Evolutionary conservation across 30 jellyfish, hydroid and myxozoan genomes (phyloP), one percentile per base, ranked within the genome.

Genomic region (Nemopilema nomurai): DNA sequence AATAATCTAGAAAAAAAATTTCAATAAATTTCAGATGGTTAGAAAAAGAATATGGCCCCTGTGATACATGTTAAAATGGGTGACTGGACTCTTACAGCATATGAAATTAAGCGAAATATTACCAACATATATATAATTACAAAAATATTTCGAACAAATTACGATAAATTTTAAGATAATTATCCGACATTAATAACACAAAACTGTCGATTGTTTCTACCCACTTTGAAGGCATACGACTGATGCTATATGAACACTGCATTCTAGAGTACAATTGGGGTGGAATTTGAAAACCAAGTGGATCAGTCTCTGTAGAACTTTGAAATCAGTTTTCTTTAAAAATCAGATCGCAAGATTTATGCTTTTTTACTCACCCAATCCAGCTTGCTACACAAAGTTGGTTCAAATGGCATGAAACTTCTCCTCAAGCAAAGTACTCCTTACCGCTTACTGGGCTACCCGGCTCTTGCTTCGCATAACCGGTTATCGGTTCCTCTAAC

Each of bases 401-500:
- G 6, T 41, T 41, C 13, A 41, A 3, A 13, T 41, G 57, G 57
- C 13, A 3, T 41, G 13, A 41, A 28, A 69, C 63, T 16, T 13
- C 57, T 20, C 6, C 25, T 71, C 70, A 85, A 9, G 94, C 94
- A 49, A 85, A 85, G 28, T 85, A 85, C 53, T 85, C 94, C 63
- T 85, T 85, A 16, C 83, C 94, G 25, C 94, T 85, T 18, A 73
- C 79, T 0, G 94, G 94, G 52, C 94, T 85, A 31, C 89, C 89
- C 16, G 94, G 94, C 67, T 85, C 94, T 57, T 85, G 88, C 51
- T 76, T 85, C 0, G 80, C 41, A 52, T 85, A 85, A 23, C 85
- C 89, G 1, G 94, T 65, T 27, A 62, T 49, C 4, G 89, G 97
- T 32, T 93, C 98, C 41, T 88, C 98, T 62, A 93, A 87, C 23